Base-by-base conservation (phyloP, 2,797 vertebrate genomes). In the Leontopithecus rosalia region DNA sequence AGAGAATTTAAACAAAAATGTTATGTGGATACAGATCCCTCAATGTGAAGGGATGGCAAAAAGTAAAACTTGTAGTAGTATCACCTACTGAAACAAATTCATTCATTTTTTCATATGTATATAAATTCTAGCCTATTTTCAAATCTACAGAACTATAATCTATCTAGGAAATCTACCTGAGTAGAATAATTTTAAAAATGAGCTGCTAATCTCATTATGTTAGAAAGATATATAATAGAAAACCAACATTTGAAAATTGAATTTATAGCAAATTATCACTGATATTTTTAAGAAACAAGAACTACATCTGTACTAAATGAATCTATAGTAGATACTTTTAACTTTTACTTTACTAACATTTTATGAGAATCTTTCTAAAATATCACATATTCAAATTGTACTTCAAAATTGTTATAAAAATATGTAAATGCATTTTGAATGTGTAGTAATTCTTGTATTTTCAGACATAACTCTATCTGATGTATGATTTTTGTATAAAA, bases 101-200 rank as follows among this genome's bases (percentile, higher is more conserved):
- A 87, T 86, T 97, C 73, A 96, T 87, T 67, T 95, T 94, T 97
- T 95, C 52, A 95, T 95, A 73, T 50, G 92, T 64, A 75, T 28
- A 10, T 90, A 95, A 96, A 89, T 43, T 84, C 91, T 93, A 97
- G 97, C 91, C 88, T 52, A 96, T 96, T 97, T 97, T 97, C 91
- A 96, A 97, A 97, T 80, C 58, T 46, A 88, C 90, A 43, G 61
- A 2, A 41, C 39, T 6, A 24, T 28, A 91, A 94, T 96, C 55
- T 72, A 82, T 30, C 4, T 96, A 73, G 96, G 94, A 94, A 96
- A 93, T 97, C 12, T 97, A 97, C 85, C 80, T 46, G 57, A 94
- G 86, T 41, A 92, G n/a, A 57, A 90, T 97, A 61, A 46, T 95
- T 94, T 97, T 86, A 91, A 93, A 96, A 86, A 9, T 76, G 17